Evolutionary conservation across 2,888 invertebrate species (phyloP).

Genomic region (Meteorus colon): DNA sequence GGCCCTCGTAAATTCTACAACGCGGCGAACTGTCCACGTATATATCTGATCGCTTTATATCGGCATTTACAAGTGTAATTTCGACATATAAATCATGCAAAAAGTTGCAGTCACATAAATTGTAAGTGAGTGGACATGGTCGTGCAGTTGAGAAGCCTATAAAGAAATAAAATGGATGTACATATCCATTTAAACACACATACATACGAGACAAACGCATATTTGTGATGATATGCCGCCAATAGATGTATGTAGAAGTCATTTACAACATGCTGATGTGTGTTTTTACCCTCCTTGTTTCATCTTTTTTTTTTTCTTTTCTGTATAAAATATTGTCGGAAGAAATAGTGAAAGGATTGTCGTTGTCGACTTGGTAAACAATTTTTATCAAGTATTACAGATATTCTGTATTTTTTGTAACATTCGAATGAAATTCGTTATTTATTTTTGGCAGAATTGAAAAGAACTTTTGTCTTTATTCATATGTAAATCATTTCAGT

Average conservation of each 20-base stretch:
- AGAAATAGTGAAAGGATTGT: not conserved
- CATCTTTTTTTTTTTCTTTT: not conserved
- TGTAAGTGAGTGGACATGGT: slow-evolving; percentile 30
- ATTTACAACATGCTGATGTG: slow-evolving; percentile 10
- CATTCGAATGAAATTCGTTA: too few relatives aligned
- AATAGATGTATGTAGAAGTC: not conserved
- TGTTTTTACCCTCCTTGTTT: not conserved
- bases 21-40: slow-evolving; percentile 37
- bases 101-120: slow-evolving; percentile 57
- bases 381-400: too few relatives aligned
- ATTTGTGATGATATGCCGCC: slow-evolving; percentile 7
- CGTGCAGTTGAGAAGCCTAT: slow-evolving; percentile 10
- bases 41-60: slow-evolving; percentile 60
- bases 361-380: not conserved
- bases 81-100: slow-evolving; percentile 59
- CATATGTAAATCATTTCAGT: too few relatives aligned
- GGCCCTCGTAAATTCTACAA: slow-evolving; percentile 38
- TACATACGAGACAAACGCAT: not conserved
- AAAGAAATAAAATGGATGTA: slow-evolving; percentile 25
- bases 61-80: slow-evolving; percentile 63
- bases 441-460: too few relatives aligned
- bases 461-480: too few relatives aligned
- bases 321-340: not conserved
- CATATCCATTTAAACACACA: not conserved
- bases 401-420: too few relatives aligned